Base-by-base conservation (phyloP, 2,797 vertebrate species). In the Tamandua tetradactyla region DNA sequence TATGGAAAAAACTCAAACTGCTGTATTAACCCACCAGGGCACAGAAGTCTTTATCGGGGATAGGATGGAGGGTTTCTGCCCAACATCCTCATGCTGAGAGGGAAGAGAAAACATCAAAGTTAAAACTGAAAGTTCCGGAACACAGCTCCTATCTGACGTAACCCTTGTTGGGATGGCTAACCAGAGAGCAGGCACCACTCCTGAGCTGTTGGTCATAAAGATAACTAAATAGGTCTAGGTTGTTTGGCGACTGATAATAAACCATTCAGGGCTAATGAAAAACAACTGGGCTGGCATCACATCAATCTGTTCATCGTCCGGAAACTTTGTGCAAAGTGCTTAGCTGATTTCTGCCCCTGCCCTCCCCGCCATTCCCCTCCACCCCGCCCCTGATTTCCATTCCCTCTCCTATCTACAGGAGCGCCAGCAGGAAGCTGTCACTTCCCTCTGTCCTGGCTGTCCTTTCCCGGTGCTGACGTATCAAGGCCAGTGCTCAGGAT, bases 261-360 rank as follows among this genome's bases (percentile, higher is more conserved):
- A 5, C 75, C 30, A 1, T 25, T 20, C 1, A 17, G 15, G 30
- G 49, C 44, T 0, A 0, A 15, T 3, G 5, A n/a, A 18, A 68
- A 64, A 4, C 7, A 18, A 0, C 7, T 14, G 84, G 68, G 32
- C 44, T 49, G n/a, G 61, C 17, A 22, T 23, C 0, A 0, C 25
- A 4, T 3, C 14, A 2, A 9, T 11, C 84, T 23, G 3, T 40
- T 17, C 47, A 5, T 13, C 7, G 69, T 40, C 88, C 0, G 2
- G 62, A 52, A 35, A 40, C 69, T 42, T 27, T 7, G 40, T 18
- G n/a, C 66, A 30, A 44, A 37, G 52, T 2, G 52, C 52, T 49
- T 3, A 42, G 69, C 80, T 25, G 22, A 30, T 7, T 57, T 47
- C 52, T 37, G 83, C 20, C 40, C 11, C 5, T 37, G 76, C 72